Percentiles rank a stretch among this genome's conserved stretches.
These are phyloP conservation scores for Sciurus vulgaris DNA, from an alignment of 2,797 vertebrate species.

Conservation along the genomic window DNA sequence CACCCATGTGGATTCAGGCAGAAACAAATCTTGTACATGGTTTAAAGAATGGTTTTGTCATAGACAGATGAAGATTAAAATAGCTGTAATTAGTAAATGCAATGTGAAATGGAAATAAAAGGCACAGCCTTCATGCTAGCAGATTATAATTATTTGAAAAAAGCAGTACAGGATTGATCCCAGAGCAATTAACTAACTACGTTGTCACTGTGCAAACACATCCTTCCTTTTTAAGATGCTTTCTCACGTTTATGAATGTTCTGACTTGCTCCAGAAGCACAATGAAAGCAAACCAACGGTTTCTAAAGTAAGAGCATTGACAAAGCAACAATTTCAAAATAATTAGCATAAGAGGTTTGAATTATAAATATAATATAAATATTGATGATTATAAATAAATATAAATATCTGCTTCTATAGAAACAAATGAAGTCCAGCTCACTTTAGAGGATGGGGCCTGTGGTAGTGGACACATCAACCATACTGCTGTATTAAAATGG, in stretches of 20 bases:
- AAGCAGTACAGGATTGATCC: neutral
- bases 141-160: neutral
- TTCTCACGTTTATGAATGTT: constrained; percentile 42
- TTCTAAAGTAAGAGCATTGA: constrained; percentile 42
- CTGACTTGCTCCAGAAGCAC: constrained; percentile 25
- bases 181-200: neutral
- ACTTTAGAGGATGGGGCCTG: neutral
- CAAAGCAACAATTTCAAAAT: neutral
- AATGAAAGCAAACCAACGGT: constrained; percentile 17
- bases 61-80: neutral
- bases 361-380: neutral
- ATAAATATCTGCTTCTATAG: constrained; percentile 59
- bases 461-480: neutral
- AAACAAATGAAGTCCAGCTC: constrained; percentile 39
- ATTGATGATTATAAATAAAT: neutral
- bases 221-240: neutral
- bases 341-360: neutral
- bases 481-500: neutral
- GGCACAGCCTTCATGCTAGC: neutral
- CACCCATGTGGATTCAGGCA: neutral
- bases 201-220: neutral
- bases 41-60: neutral
- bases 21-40: neutral
- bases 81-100: constrained; percentile 34
- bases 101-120: constrained; percentile 40